Base-by-base conservation (phyloP, 1,140 invertebrate genomes). In the Ctenoplectra terminalis region DNA sequence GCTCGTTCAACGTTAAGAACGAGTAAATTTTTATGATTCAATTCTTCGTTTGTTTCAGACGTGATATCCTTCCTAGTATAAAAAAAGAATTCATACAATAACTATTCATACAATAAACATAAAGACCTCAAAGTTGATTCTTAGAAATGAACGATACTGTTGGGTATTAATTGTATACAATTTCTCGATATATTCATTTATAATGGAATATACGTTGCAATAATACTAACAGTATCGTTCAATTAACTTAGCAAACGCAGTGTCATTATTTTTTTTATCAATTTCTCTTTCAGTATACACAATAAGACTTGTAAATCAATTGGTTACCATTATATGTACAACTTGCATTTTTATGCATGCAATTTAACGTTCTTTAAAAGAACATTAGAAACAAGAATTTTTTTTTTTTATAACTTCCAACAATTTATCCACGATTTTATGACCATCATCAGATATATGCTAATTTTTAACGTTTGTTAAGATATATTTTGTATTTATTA, bases 401-500 rank as follows among this genome's bases (percentile, higher is more conserved):
- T n/a, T 46, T 46, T 61, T 26, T 50, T 60, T n/a, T n/a, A n/a
- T 5, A 50, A 72, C 34, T 26, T 52, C 40, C 48, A 26, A 43
- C 43, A 17, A 74, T 48, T 48, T 70, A 58, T 69, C 29, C 23
- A 72, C 46, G 37, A 73, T 5, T 73, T 79, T 63, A 52, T 52
- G 63, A 73, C 48, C 37, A 64, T 46, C 26, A 72, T 43, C 34
- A 64, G 34, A 63, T 80, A 8, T 80, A 73, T 61, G n/a, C 77
- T 80, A 73, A 80, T 73, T 52, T 70, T 43, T 80, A 80, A 80
- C 70, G 70, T 80, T 80, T 73, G 69, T 80, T 80, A 80, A 73
- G 69, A 43, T 61, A 61, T 29, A 56, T 66, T 69, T 73, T 81
- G 52, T 81, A 81, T 81, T 81, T 81, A 81, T 81, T 81, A 74